phyloP scores from a whole-genome alignment of 2,797 vertebrate genomes.

The Manis crassicaudata region DNA sequence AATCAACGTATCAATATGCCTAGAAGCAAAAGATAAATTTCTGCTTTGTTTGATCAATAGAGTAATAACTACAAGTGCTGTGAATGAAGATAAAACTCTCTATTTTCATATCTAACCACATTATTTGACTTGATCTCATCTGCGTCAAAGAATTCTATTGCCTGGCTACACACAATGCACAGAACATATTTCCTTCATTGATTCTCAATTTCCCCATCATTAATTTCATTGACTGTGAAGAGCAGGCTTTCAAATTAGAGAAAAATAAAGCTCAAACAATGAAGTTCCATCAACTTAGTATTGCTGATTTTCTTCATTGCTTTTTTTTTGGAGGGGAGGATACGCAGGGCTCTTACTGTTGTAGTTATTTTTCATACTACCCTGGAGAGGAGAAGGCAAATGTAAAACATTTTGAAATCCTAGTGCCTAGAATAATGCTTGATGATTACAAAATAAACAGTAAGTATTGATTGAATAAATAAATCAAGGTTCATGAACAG shows the following conservation, averaged over 20 bases:
- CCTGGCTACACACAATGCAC: slow-evolving; percentile 37
- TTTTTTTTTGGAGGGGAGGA: neutral
- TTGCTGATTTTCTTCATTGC: neutral
- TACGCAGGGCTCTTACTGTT: neutral
- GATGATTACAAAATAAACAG: neutral
- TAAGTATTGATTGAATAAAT: neutral
- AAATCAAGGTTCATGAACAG: neutral
- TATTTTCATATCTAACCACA: slow-evolving; percentile 51
- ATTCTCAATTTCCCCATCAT: slow-evolving; percentile 68
- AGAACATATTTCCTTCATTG: slow-evolving; percentile 63
- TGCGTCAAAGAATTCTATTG: slow-evolving; percentile 35
- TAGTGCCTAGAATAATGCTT: neutral
- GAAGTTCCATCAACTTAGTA: neutral
- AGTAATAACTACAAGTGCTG: slow-evolving; percentile 55
- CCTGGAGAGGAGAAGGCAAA: neutral
- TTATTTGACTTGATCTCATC: slow-evolving; percentile 63
- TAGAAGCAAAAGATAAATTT: slow-evolving; percentile 63
- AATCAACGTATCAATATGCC: slow-evolving; percentile 68
- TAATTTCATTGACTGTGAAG: slow-evolving; percentile 63
- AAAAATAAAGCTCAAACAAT: slow-evolving; percentile 41
- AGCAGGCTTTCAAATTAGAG: slow-evolving; percentile 62
- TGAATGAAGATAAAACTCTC: slow-evolving; percentile 64
- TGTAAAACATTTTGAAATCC: neutral
- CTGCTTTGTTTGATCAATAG: slow-evolving; percentile 62
- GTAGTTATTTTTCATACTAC: neutral